Base-by-base conservation (phyloP, 1,140 invertebrate genomes). In the Apis florea region DNA sequence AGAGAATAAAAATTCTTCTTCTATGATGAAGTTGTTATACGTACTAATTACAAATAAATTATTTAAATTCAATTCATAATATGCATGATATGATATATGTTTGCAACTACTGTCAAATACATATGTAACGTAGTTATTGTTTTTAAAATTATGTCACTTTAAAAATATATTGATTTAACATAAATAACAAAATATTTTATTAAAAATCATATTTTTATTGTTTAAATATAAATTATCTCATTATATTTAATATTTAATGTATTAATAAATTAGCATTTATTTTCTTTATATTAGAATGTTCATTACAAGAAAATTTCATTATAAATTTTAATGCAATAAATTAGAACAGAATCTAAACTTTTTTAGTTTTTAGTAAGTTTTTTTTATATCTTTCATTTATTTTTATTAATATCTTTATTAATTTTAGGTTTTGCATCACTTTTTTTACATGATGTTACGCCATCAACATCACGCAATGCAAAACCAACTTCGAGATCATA, bases 391-490 rank as follows among this genome's bases (percentile, higher is more conserved):
- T 49, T 40, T 40, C 47, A 51, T 76, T 67, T 40, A 40, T 40
- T 40, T 40, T 40, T 40, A 40, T 40, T 71, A n/a, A 49, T 66
- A 56, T 47, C 40, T 71, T 64, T 63, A n/a, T 74, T 56, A 17
- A 54, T 80, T 79, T 17, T 54, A 85, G 76, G 77, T 82, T 77
- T 67, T 59, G 72, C 72, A 75, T 58, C 59, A 80, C 5, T n/a
- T 31, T 67, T 73, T 73, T 70, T 54, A 75, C 71, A 84, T 49
- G 79, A 91, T 91, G 90, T 90, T 91, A 84, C 89, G 90, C 63
- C 90, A 91, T 51, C 90, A 91, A 85, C 90, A 90, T 91, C 90
- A 90, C 76, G 79, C 90, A 59, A 90, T 91, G 86, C 90, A 91
- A 88, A 91, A 91, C 82, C 90, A 91, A 70, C 84, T 91, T 63